Conservation (phyloP, 2,888 invertebrate species). For the Baccha elongata region DNA sequence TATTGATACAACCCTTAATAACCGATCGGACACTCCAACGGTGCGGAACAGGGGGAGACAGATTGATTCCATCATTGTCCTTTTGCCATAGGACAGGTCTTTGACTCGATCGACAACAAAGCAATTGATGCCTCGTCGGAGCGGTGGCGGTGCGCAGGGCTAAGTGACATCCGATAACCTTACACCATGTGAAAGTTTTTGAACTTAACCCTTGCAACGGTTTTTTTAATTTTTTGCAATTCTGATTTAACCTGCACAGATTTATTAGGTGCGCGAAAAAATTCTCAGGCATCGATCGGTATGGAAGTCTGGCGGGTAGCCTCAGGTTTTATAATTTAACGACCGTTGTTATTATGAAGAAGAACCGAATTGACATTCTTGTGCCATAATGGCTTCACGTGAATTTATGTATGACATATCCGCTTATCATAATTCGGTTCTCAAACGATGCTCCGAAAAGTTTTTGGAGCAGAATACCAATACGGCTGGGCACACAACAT, state of each 20-base stretch:
- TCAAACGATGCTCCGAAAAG: conserved; percentile 44
- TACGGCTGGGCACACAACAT: conserved; percentile 39
- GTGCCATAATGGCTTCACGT: conserved; percentile 54
- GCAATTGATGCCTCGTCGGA: conserved; percentile 27
- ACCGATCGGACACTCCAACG: conserved; percentile 45
- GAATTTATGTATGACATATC: conserved; percentile 72
- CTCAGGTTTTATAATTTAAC: conserved; percentile 20
- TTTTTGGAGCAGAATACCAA: conserved; percentile 71
- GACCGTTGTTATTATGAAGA: conserved; percentile 28
- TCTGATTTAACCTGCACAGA: conserved; percentile 50
- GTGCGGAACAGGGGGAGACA: conserved; percentile 26
- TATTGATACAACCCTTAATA: conserved; percentile 42
- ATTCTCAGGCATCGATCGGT: conserved; percentile 66
- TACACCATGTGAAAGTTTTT: conserved; percentile 74
- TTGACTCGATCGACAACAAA: conserved; percentile 65
- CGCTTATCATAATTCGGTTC: conserved; percentile 73
- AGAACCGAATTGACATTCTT: conserved; percentile 66
- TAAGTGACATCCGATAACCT: conserved; percentile 69
- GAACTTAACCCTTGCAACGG: conserved; percentile 62
- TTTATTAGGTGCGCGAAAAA: conserved; percentile 62
- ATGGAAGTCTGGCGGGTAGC: conserved; percentile 24
- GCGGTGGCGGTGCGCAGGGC: conserved; percentile 9
- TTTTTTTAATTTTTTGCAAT: conserved; percentile 21
- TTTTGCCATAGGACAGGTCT: conserved; percentile 68
- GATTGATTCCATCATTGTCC: conserved; percentile 69